A percentile compares a stretch with the other conserved stretches of the same genome.
phyloP scores from a whole-genome alignment of 2,113 vertebrate genomes.

The Eulemur macaco region DNA sequence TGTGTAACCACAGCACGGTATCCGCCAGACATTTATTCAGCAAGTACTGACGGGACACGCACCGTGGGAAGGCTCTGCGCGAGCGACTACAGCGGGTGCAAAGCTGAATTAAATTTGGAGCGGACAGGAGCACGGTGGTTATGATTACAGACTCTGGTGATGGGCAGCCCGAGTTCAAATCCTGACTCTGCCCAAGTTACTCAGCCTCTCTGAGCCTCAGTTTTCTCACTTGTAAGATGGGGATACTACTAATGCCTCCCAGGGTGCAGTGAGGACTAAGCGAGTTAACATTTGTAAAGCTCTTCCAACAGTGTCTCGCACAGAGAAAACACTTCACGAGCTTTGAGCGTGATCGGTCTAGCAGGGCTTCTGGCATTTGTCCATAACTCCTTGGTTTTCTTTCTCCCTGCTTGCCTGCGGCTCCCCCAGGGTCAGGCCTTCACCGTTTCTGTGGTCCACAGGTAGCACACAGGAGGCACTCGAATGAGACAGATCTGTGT shows the following conservation, averaged over 20 bases:
- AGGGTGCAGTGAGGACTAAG: not conserved
- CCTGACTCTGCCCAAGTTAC: not conserved
- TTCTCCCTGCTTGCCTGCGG: not conserved
- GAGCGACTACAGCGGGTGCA: accelerated
- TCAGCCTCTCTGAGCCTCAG: not conserved
- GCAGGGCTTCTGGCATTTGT: not conserved
- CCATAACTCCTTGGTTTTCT: accelerated
- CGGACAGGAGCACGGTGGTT: not conserved
- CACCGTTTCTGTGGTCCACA: accelerated
- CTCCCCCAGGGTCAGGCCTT: not conserved
- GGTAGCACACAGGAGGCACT: not conserved
- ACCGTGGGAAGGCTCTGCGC: not conserved
- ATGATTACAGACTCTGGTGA: not conserved
- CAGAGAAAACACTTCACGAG: not conserved
- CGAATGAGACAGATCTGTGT: accelerated
- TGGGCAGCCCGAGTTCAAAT: not conserved
- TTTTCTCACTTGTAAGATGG: not conserved
- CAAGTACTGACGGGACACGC: not conserved
- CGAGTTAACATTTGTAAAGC: not conserved
- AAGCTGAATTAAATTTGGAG: not conserved
- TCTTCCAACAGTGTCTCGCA: not conserved
- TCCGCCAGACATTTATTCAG: not conserved
- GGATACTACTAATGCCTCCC: accelerated
- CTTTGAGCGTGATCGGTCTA: accelerated
- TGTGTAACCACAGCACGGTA: accelerated